Evolutionary conservation across 1,140 invertebrate genomes (phyloP).

Genomic region (Ectropis grisescens): DNA sequence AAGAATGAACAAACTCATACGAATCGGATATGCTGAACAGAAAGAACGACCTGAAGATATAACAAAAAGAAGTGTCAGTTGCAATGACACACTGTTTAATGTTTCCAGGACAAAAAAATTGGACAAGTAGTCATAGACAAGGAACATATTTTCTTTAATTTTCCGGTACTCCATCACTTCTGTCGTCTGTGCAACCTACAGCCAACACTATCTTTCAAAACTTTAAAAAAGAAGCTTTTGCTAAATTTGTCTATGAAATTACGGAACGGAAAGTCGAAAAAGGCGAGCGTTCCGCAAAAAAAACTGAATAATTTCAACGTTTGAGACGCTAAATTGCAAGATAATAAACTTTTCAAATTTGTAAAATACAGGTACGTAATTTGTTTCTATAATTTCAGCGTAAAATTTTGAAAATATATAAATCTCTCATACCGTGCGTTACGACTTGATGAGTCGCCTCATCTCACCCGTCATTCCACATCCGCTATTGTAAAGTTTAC

Average conservation of each 20-base stretch:
- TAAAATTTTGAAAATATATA: neutral
- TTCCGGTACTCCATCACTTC: no score
- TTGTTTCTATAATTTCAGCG: neutral
- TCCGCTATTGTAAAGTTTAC: constrained; percentile 41
- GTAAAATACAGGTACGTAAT: constrained; percentile 26
- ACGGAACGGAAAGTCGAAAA: constrained; percentile 14
- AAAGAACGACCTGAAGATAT: no score
- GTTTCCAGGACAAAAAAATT: no score
- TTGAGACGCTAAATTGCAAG: constrained; percentile 19
- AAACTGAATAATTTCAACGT: constrained; percentile 12
- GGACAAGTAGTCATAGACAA: no score
- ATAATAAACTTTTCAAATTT: constrained; percentile 10
- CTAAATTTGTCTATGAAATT: constrained; percentile 33
- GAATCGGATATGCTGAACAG: no score
- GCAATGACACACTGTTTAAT: no score
- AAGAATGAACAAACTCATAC: no score
- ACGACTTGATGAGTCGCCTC: constrained; percentile 52
- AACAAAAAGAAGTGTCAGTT: no score
- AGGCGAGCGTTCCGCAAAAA: constrained; percentile 39
- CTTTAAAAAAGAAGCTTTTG: no score
- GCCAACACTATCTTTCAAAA: no score
- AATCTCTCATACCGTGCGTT: constrained; percentile 10
- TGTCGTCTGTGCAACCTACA: no score
- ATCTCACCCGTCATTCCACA: constrained; percentile 32
- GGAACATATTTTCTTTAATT: no score